Evolutionary conservation across 2,113 vertebrate species (phyloP).

Genomic region (Pyxicephalus adspersus): DNA sequence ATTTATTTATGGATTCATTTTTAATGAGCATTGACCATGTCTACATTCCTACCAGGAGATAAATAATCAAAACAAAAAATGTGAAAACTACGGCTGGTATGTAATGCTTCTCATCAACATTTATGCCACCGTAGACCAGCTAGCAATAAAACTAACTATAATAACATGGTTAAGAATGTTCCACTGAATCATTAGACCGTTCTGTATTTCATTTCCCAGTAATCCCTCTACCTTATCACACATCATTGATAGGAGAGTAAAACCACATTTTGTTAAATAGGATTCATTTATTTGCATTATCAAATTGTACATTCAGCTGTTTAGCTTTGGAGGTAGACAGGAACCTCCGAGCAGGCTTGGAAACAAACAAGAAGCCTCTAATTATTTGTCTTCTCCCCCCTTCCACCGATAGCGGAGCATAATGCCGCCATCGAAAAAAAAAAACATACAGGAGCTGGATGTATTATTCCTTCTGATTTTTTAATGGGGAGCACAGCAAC

Average conservation of each 20-base stretch:
- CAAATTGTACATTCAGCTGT: not conserved
- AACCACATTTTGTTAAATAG: not conserved
- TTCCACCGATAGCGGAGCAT: not conserved
- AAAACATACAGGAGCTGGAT: not conserved
- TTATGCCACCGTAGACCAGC: too few relatives aligned
- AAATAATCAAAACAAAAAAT: too few relatives aligned
- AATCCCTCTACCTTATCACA: too few relatives aligned
- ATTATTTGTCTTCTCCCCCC: constrained; percentile 9
- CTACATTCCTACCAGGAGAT: too few relatives aligned
- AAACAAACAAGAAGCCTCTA: not conserved
- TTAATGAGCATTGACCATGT: too few relatives aligned
- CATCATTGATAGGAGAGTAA: not conserved
- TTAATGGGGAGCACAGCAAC: constrained; percentile 5
- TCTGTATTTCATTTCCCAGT: too few relatives aligned
- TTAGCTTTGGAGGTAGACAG: not conserved
- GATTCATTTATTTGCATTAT: constrained; percentile 9
- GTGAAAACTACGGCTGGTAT: too few relatives aligned
- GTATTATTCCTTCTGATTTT: constrained; percentile 9
- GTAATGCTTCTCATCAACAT: too few relatives aligned
- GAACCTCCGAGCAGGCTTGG: not conserved
- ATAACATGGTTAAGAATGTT: too few relatives aligned
- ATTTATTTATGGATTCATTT: too few relatives aligned
- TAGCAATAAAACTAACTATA: too few relatives aligned
- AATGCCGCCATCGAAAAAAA: not conserved
- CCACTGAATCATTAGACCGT: too few relatives aligned